Conservation (phyloP, 2,888 invertebrate genomes). For the Agrilus mali region DNA sequence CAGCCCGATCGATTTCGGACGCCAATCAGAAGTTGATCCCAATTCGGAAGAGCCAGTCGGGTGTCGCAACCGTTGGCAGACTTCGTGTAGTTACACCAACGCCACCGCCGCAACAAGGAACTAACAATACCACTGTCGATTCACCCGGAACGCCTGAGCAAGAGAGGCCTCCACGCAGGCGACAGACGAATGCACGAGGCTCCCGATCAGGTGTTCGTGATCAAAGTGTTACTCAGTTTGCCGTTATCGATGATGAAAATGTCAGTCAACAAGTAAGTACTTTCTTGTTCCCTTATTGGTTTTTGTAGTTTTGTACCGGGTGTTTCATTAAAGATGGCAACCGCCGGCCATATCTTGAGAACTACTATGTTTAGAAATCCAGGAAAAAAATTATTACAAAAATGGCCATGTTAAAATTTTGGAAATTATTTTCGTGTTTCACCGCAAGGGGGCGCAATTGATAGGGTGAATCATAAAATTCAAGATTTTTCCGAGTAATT, state of each 20-base stretch:
- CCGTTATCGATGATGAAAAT: slow-evolving; percentile 86
- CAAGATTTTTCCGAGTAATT: too few species aligned
- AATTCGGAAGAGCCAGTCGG: slow-evolving; percentile 34
- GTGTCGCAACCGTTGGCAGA: slow-evolving; percentile 59
- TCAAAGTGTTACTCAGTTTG: slow-evolving; percentile 80
- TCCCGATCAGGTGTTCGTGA: slow-evolving; percentile 49
- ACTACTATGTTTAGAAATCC: too few species aligned
- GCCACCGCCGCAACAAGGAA: slow-evolving; percentile 27
- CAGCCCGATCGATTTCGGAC: slow-evolving; percentile 38
- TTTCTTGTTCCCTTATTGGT: not conserved
- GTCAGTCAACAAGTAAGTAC: slow-evolving; percentile 63
- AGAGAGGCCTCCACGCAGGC: slow-evolving; percentile 30
- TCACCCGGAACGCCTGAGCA: slow-evolving; percentile 27
- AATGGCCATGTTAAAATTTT: too few species aligned
- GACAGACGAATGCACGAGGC: slow-evolving; percentile 29
- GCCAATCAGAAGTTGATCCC: slow-evolving; percentile 29
- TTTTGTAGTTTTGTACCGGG: not conserved
- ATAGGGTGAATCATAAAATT: too few species aligned
- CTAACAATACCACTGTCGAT: slow-evolving; percentile 20
- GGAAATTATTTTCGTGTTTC: too few species aligned
- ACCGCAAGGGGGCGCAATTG: too few species aligned
- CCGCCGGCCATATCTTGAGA: too few species aligned
- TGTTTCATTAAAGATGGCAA: too few species aligned
- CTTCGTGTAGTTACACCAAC: slow-evolving; percentile 50
- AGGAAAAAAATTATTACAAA: too few species aligned